These are phyloP conservation scores for Cyanistes caeruleus DNA, from an alignment of 2,113 vertebrate species.

Conservation along the genomic window DNA sequence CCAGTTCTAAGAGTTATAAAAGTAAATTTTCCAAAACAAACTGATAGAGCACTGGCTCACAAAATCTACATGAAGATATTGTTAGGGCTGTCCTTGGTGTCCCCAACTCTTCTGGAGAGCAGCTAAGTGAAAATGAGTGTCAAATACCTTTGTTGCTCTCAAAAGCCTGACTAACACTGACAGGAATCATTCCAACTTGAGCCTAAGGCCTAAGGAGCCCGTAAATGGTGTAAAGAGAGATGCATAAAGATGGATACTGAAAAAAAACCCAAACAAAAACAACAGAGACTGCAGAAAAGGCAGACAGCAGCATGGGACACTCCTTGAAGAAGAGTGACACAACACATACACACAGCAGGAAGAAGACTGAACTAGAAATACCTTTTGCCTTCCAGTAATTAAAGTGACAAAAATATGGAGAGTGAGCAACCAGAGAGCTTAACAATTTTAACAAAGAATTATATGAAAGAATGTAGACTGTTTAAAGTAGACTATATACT, in stretches of 20 bases:
- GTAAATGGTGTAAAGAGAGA: background rate
- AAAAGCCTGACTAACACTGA: background rate
- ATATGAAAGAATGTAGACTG: background rate
- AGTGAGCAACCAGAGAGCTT: background rate
- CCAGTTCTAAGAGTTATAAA: background rate
- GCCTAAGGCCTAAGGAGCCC: background rate
- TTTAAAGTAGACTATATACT: background rate
- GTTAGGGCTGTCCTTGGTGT: background rate
- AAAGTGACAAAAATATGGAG: background rate
- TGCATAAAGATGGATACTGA: background rate
- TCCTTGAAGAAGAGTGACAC: background rate
- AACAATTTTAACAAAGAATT: background rate
- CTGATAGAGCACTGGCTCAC: background rate
- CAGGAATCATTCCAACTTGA: background rate
- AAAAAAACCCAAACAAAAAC: background rate
- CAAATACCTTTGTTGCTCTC: background rate
- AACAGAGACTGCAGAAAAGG: background rate
- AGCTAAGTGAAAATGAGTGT: background rate
- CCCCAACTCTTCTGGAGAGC: background rate
- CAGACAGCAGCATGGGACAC: background rate
- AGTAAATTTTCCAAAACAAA: background rate
- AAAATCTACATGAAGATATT: background rate
- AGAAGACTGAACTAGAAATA: background rate
- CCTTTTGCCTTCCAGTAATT: background rate
- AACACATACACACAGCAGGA: background rate